A percentile compares a stretch with the other conserved stretches of the same genome.
Evolutionary conservation across 64 coral and sea anemone genomes (phyloP).

Genomic region (Catalaphyllia jardinei): DNA sequence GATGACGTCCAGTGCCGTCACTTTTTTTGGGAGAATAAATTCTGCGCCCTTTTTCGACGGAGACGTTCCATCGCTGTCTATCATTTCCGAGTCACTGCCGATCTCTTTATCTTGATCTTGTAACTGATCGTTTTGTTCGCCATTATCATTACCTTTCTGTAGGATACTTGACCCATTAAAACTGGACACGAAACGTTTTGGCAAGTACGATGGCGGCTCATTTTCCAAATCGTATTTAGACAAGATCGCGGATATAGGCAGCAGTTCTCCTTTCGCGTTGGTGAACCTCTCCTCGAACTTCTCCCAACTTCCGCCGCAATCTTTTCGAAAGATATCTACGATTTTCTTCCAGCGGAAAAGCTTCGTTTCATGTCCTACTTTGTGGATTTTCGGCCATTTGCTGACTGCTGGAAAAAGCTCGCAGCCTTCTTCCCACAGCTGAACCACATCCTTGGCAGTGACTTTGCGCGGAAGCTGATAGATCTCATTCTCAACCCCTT

Average conservation of each 20-base stretch:
- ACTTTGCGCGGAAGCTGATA: conserved; percentile 94
- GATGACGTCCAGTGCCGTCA: conserved; percentile 85
- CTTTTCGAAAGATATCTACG: conserved; percentile 95
- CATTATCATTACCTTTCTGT: not conserved
- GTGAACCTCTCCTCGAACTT: conserved; percentile 89
- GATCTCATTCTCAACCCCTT: conserved; percentile 63
- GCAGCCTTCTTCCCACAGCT: conserved; percentile 91
- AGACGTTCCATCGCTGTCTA: conserved; percentile 34
- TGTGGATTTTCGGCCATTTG: conserved; percentile 96
- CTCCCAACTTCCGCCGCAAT: conserved; percentile 88
- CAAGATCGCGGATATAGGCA: conserved; percentile 87
- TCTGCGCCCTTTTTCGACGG: conserved; percentile 28
- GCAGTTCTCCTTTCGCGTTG: conserved; percentile 83
- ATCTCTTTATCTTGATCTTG: conserved; percentile 11
- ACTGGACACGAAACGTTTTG: conserved; percentile 4
- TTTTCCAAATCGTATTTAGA: conserved; percentile 97
- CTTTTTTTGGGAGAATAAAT: conserved; percentile 92
- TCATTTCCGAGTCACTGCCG: conserved; percentile 39
- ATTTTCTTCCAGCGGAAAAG: conserved; percentile 99
- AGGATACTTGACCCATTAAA: not conserved
- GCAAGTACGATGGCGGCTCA: conserved; percentile 68
- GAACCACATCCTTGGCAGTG: conserved; percentile 91
- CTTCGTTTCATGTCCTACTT: conserved; percentile 97
- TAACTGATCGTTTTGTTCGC: not conserved
- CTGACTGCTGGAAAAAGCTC: conserved; percentile 85